Evolutionary conservation across 2,113 vertebrate species (phyloP), one percentile per base, ranked within the genome.

Genomic region (rat (Rattus norvegicus)): DNA sequence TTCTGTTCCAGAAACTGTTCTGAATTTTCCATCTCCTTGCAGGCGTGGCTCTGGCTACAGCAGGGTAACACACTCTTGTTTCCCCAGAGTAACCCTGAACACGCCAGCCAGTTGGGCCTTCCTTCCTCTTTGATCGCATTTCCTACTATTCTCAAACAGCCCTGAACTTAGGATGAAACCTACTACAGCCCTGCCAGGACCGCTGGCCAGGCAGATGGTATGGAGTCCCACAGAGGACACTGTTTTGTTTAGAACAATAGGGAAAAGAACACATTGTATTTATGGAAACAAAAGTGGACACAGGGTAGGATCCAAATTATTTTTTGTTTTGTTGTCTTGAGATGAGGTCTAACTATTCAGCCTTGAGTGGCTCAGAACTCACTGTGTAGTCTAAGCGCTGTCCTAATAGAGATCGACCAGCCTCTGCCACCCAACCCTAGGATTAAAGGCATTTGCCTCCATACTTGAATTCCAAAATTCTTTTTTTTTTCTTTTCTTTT

Each of bases 201-300:
- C 36, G 73, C 87, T 56, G 65, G 33, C 85, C 28, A 73, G 91
- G 84, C 30, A 80, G 49, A 54, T 47, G 17, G n/a, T 17, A 22
- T 26, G 54, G 30, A 90, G 69, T 92, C n/a, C 65, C 59, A 76
- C 28, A 77, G 84, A 85, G 79, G 54, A 90, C 52, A 56, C 63
- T 43, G 47, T 67, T n/a, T 70, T 56, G 63, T 47, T 76, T 65
- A 52, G 59, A 75, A 61, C n/a, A 19, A 5, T 33, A 17, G 54
- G 16, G 92, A 81, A 92, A 88, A 92, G 69, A 86, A 83, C 39
- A 80, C 19, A 69, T 52, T 85, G 54, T 86, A 72, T 93, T 93
- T 86, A 59, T n/a, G 47, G 72, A 49, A 83, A 93, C 88, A 80
- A 90, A 89, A 28, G 39, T 4, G 17, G 52, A 76, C 7, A 22